Evolutionary conservation across 2,888 invertebrate species (phyloP), one percentile per base, ranked within the genome.

Genomic region (Ectobius pallidus): DNA sequence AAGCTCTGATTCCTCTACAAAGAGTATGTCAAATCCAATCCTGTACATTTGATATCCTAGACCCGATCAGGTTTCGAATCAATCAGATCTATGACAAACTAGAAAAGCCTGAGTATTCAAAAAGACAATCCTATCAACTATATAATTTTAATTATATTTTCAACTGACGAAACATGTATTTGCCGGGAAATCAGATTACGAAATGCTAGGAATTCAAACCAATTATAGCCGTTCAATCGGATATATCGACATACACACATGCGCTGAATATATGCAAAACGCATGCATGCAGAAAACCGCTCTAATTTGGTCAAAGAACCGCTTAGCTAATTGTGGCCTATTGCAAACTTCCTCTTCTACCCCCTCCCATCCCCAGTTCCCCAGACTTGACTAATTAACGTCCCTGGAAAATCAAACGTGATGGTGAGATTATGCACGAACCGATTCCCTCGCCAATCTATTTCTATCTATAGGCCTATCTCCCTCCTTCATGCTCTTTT

Each of bases 271-370:
- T 25, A 52, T 25, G 52, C 14, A 25, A 52, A 30, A 30, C n/a
- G 22, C 58, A 58, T 11, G 32, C 58, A 58, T 58, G 58, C 58
- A 58, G 58, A 58, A 58, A 58, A 58, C 58, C 58, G 30, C 58
- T 58, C 58, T 58, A 58, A 58, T 58, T 58, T n/a, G 58, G 16
- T 58, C 58, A 58, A 58, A 58, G 58, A 58, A 58, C 58, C 58
- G 58, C 58, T 58, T 58, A 58, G 58, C 58, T 58, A 58, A 58
- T 58, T 58, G 58, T 58, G 58, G 58, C 30, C 58, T 58, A 58
- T 58, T 58, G 25, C 58, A 30, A 58, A 30, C 34, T 34, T 34
- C 34, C 34, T 11, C 34, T 34, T 7, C n/a, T n/a, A n/a, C n/a
- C n/a, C n/a, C n/a, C n/a, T n/a, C n/a, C n/a, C n/a, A n/a, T n/a